phyloP scores from a whole-genome alignment of 2,113 vertebrate species.

The Hippoglossus stenolepis region DNA sequence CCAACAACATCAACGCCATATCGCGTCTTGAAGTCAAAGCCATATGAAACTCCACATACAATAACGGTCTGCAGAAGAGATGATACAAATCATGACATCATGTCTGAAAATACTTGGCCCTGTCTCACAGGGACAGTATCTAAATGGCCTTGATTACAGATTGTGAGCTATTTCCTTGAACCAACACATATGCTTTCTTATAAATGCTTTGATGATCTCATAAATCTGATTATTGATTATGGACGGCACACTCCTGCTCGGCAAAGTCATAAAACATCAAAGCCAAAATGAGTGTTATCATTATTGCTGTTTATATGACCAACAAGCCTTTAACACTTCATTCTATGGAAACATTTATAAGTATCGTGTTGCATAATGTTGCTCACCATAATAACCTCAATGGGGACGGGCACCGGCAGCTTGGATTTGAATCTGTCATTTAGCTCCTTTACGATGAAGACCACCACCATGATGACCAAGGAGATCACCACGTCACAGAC shows the following conservation, averaged over 20 bases:
- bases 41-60: slow-evolving; percentile 90
- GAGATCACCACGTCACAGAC: slow-evolving; percentile 91
- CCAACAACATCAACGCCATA: slow-evolving; percentile 87
- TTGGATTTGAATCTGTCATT: slow-evolving; percentile 92
- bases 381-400: slow-evolving; percentile 95
- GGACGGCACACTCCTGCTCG: too few relatives aligned
- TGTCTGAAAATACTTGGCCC: neutral
- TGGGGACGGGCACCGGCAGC: slow-evolving; percentile 92
- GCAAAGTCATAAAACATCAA: too few relatives aligned
- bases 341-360: neutral
- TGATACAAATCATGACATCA: neutral
- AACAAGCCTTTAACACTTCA: neutral
- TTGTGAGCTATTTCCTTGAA: neutral
- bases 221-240: too few relatives aligned
- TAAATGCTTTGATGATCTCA: too few relatives aligned
- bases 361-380: neutral
- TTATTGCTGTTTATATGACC: neutral
- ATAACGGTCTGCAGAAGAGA: slow-evolving; percentile 89
- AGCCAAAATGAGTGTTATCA: neutral
- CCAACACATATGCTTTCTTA: too few relatives aligned
- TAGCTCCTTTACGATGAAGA: slow-evolving; percentile 91
- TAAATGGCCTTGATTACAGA: neutral
- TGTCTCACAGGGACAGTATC: neutral
- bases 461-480: slow-evolving; percentile 86
- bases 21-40: slow-evolving; percentile 82